Evolutionary conservation across 2,113 vertebrate species (phyloP), one percentile per base, ranked within the genome.

Genomic region (Choloepus hoffmanni): DNA sequence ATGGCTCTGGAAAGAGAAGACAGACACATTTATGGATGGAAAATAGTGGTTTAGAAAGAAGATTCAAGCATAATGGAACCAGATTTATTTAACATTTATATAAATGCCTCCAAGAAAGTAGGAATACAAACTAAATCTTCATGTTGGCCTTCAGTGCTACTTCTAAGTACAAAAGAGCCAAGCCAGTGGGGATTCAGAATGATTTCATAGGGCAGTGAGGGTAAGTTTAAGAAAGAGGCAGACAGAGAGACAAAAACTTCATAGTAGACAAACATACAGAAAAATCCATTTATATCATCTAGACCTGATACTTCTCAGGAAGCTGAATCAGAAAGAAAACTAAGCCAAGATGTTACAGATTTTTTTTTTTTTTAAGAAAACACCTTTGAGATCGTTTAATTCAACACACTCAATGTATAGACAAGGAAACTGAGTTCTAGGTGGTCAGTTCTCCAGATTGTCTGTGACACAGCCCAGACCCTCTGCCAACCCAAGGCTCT

Each of bases 121-220:
- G 68, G 65, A 96, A 74, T 70, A 67, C 13, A 92, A 95, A 84
- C 40, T 48, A 73, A 91, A 93, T 76, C 58, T 93, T 86, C 43
- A 13, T 53, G 7, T 33, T 84, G 93, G 89, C 30, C 63, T 26
- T 48, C 23, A 63, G 15, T 23, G 50, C 53, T 53, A 63, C 30
- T 92, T 88, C 76, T 96, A n/a, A 81, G 65, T 18, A 74, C 74
- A 55, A 74, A 93, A 28, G 24, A 85, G 55, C 24, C 45, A 89
- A 23, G 30, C 0, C 50, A 11, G 33, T 30, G 30, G 76, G 16
- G 28, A 53, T 33, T 77, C 48, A 77, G 65, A 87, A 94, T 63
- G 48, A 67, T 92, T 86, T 94, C 58, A 77, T 3, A 81, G 18
- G 76, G 76, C 26, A 78, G 28, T 53, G 33, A 50, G 30, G 53